Percentiles rank a stretch among this genome's conserved stretches.
Evolutionary conservation across 2,113 vertebrate genomes (phyloP).

Genomic region (Nothoprocta pentlandii): DNA sequence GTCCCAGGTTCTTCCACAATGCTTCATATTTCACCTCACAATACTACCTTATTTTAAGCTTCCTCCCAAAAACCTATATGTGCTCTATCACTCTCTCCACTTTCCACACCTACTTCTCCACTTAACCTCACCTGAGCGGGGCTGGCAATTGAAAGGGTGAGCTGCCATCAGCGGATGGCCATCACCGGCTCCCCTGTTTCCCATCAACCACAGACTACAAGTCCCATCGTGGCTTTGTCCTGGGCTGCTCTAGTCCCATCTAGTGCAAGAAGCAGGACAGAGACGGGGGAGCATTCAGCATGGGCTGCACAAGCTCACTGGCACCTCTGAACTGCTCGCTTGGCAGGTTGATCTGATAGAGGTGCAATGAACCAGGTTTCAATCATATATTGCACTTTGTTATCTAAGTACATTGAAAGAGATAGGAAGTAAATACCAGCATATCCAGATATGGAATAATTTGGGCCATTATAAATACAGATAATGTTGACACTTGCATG

Average conservation of each 20-base stretch:
- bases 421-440: neutral
- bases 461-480: neutral
- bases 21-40: neutral
- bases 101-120: fast-evolving
- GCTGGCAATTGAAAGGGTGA: neutral
- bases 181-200: neutral
- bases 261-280: neutral
- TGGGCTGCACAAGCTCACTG: neutral
- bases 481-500: neutral
- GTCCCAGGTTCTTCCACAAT: neutral
- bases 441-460: neutral
- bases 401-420: neutral
- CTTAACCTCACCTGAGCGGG: fast-evolving
- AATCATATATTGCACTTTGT: neutral
- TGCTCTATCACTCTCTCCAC: neutral
- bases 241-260: neutral
- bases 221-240: neutral
- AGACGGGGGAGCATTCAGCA: neutral
- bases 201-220: neutral
- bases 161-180: neutral
- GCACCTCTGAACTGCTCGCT: neutral
- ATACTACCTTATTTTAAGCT: neutral
- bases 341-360: neutral
- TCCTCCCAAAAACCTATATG: neutral
- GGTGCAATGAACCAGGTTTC: neutral